Base-by-base conservation (phyloP, 2,888 invertebrate species). In the Plagiodera versicolora region DNA sequence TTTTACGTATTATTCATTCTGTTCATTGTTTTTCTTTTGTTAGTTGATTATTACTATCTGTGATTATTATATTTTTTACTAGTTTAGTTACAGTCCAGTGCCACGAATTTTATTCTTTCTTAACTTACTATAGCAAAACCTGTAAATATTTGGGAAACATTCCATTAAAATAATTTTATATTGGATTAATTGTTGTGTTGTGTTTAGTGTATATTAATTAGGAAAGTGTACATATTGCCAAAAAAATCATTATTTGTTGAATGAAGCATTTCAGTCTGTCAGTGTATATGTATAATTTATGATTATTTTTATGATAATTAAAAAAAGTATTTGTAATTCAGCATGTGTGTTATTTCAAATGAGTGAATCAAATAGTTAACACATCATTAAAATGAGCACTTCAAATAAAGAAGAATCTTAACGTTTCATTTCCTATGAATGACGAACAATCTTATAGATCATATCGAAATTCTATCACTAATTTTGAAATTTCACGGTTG, bases 261-360 rank as follows among this genome's bases (percentile, higher is more conserved):
- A 73, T 64, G 60, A 74, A 72, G 71, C 73, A 74, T 75, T 77
- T 75, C 72, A 75, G 73, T 77, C 74, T 77, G 76, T 79, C 76
- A 76, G 77, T 78, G 78, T 79, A 78, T 74, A n/a, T 73, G 69
- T n/a, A 75, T 79, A 77, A 79, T 78, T 79, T 79, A 78, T 79
- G 78, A 79, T 79, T 79, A 79, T 79, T 79, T 79, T 79, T 79
- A 78, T 78, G 77, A 78, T 75, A 74, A 77, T 78, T 77, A 76
- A 77, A 76, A 77, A 77, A 77, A 76, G 76, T 77, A 78, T 78
- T 78, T 78, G 78, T 79, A 79, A 75, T 75, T 74, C 61, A 59
- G 50, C 28, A 24, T 50, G 19, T 28, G 14, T 45, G 16, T 44
- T 60, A 30, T 30, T 50, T 24, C 24, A 24, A 24, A 24, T 24